Evolutionary conservation across 2,113 vertebrate genomes (phyloP), one percentile per base, ranked within the genome.

Genomic region (Meleagris gallopavo): DNA sequence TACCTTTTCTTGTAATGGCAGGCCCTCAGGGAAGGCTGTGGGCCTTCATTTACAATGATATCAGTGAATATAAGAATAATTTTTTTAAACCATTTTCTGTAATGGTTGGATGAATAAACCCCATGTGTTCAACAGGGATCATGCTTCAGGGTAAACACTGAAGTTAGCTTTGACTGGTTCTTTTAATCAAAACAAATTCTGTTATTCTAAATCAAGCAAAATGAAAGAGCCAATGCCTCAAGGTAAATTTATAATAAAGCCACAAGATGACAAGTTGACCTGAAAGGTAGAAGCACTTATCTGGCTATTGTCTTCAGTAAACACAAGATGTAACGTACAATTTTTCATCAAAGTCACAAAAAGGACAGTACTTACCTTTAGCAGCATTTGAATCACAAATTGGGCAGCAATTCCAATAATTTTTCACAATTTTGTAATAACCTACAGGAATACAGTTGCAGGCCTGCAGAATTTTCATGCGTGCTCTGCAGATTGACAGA

Each of bases 71-170:
- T 20, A 77, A 66, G 43, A 84, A 76, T 32, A 7, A 11, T 38
- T 78, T 74, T 66, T 70, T 80, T 20, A 24, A 94, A 55, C 17
- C 48, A 18, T 93, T 94, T 89, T 88, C 88, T 67, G 72, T 46
- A 88, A 96, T 88, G 95, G 79, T 83, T 96, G 95, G 86, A 75
- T 97, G 96, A 95, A 46, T 91, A 92, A 94, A 93, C 34, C 88
- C 89, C 66, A 50, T 92, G 95, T 89, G 91, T 71, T 96, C 86
- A 36, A 36, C 71, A 61, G 38, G 66, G 67, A 74, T 88, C 29
- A 0, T 12, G 91, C 96, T 97, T 16, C 78, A 87, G 96, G 96
- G 94, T 93, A 95, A 96, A 94, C 80, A 90, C 55, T 91, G 64
- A 81, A 90, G 90, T 88, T 78, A 91, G 75, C 71, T 93, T 91